phyloP scores from a whole-genome alignment of 2,113 vertebrate genomes.

The Zosterops japonicus region DNA sequence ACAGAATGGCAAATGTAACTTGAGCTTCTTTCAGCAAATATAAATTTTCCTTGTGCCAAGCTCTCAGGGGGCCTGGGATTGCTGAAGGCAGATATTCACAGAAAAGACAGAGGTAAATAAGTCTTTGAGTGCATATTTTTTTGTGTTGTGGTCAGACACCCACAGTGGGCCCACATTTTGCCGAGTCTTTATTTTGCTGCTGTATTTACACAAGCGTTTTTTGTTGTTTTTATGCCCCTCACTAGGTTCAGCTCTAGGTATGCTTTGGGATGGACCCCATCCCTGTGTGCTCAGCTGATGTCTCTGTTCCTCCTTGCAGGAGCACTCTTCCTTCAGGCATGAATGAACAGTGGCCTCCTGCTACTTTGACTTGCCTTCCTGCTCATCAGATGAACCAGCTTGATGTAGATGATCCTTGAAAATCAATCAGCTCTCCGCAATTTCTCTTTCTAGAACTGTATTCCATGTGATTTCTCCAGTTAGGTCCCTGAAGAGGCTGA shows the following conservation, averaged over 20 bases:
- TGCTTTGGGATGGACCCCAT: not conserved
- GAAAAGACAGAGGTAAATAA: not conserved
- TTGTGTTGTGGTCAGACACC: not conserved
- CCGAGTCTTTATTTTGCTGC: not conserved
- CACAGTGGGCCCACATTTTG: not conserved
- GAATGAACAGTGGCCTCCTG: not conserved
- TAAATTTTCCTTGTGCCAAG: not conserved
- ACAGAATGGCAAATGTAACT: not conserved
- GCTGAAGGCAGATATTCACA: not conserved
- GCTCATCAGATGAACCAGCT: not conserved
- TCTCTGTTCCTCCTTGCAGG: not conserved
- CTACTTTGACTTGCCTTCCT: not conserved
- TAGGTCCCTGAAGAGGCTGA: not conserved
- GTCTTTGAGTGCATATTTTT: not conserved
- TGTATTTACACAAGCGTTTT: not conserved
- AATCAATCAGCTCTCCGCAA: not conserved
- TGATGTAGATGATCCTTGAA: not conserved
- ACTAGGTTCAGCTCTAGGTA: not conserved
- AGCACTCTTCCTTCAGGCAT: not conserved
- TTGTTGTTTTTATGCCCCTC: not conserved
- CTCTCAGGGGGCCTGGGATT: not conserved
- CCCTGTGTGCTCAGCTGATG: rapidly evolving
- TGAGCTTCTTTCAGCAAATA: not conserved
- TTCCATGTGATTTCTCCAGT: not conserved
- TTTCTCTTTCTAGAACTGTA: not conserved